Conservation (phyloP, 2,797 vertebrate species). For the Neomorphus geoffroyi region DNA sequence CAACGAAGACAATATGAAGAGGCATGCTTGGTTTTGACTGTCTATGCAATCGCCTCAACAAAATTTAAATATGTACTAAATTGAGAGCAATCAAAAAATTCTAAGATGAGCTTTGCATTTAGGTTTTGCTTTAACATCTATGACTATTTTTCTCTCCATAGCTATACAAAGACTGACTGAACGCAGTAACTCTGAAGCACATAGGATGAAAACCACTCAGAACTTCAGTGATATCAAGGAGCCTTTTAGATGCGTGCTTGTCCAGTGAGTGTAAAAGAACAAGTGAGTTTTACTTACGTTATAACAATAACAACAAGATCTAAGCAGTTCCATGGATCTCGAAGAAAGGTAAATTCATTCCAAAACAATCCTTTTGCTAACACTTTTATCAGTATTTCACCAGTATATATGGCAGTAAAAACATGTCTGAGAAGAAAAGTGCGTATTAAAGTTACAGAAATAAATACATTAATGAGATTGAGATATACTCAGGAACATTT, state of each 20-base stretch:
- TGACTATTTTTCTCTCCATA: not conserved
- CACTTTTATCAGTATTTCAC: slow-evolving; percentile 92
- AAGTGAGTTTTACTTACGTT: slow-evolving; percentile 82
- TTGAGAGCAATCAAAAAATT: not conserved
- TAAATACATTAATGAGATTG: not conserved
- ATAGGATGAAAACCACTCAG: not conserved
- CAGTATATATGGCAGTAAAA: slow-evolving; percentile 91
- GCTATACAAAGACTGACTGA: not conserved
- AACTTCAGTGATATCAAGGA: not conserved
- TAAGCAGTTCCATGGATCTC: slow-evolving; percentile 96
- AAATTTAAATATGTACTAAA: not conserved
- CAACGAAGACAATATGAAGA: not conserved
- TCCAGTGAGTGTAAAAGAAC: not conserved
- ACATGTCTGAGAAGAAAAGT: slow-evolving; percentile 77
- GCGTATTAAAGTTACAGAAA: slow-evolving; percentile 22
- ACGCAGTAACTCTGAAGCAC: not conserved
- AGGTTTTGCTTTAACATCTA: not conserved
- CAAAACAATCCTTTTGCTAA: slow-evolving; percentile 91
- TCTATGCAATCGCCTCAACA: not conserved
- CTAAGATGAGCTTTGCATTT: not conserved
- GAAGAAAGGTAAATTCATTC: slow-evolving; percentile 91
- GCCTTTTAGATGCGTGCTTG: not conserved
- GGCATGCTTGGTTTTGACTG: not conserved
- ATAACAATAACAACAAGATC: slow-evolving; percentile 89
- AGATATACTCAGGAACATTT: not conserved